phyloP scores from a whole-genome alignment of 2,797 vertebrate species.

The Enteromius trimaculatus region DNA sequence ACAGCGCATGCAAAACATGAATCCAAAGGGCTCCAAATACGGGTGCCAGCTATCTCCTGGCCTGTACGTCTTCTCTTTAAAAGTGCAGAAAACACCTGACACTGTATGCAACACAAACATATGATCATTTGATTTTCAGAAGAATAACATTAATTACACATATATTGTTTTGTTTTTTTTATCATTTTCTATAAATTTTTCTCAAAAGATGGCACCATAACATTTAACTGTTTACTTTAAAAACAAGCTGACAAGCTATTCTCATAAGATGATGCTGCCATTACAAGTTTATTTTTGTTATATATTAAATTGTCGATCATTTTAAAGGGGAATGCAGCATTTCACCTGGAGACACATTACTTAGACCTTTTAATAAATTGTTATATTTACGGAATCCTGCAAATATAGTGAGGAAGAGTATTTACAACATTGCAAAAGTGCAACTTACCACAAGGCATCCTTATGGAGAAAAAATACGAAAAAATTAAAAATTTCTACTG shows the following conservation, averaged over 20 bases:
- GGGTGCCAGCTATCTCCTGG: slow-evolving; percentile 96
- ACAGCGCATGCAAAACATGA: slow-evolving; percentile 93
- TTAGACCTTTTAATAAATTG: neutral
- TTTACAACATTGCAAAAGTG: neutral
- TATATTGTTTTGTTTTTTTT: neutral
- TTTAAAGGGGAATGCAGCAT: too few relatives aligned
- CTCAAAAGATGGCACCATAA: neutral
- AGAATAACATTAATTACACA: neutral
- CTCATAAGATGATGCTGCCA: neutral
- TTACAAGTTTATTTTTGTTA: neutral
- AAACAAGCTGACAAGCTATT: neutral
- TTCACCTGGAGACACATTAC: neutral
- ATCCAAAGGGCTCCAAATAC: slow-evolving; percentile 90
- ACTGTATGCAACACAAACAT: slow-evolving; percentile 39
- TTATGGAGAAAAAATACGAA: neutral
- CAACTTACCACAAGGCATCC: neutral
- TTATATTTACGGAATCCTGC: neutral
- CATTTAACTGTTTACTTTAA: neutral
- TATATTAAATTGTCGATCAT: neutral
- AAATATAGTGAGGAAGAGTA: neutral
- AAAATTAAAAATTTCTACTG: too few relatives aligned
- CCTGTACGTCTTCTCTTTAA: slow-evolving; percentile 89
- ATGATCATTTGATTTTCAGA: neutral
- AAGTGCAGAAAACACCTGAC: slow-evolving; percentile 82
- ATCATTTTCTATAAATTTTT: neutral